phyloP scores from a whole-genome alignment of 1,140 invertebrate genomes.

The Elysia chlorotica region DNA sequence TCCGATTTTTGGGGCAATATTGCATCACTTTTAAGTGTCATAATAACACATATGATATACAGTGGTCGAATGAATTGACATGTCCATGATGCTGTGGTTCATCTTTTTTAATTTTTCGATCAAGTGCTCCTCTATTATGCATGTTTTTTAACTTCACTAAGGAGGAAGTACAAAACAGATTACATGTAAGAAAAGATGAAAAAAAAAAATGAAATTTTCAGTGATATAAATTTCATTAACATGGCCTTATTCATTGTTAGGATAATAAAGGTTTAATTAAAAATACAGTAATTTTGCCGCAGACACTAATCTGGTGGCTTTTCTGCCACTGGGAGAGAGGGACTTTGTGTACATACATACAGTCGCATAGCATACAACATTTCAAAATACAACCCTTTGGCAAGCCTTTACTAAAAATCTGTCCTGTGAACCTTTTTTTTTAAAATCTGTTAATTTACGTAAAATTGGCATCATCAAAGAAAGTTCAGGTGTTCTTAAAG shows the following conservation, averaged over 20 bases:
- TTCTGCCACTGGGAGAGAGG: neutral
- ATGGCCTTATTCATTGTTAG: neutral
- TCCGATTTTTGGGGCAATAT: too few relatives aligned
- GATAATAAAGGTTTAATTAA: neutral
- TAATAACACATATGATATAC: too few relatives aligned
- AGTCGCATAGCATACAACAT: too few relatives aligned
- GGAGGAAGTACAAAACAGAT: too few relatives aligned
- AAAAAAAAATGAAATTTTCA: neutral
- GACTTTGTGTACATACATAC: neutral
- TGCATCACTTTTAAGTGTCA: too few relatives aligned
- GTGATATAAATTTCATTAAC: neutral
- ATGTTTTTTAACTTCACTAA: too few relatives aligned
- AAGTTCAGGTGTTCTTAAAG: neutral
- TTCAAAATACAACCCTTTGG: too few relatives aligned
- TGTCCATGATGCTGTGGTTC: neutral
- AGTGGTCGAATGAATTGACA: too few relatives aligned
- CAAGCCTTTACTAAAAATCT: neutral
- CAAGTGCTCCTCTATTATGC: too few relatives aligned
- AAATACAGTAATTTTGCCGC: too few relatives aligned
- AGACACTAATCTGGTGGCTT: too few relatives aligned
- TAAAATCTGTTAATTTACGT: neutral
- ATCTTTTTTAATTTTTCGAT: neutral
- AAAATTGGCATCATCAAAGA: neutral
- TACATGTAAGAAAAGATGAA: neutral
- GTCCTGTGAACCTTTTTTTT: neutral